phyloP scores from a whole-genome alignment of 2,888 invertebrate genomes.

The Andrena fulva region DNA sequence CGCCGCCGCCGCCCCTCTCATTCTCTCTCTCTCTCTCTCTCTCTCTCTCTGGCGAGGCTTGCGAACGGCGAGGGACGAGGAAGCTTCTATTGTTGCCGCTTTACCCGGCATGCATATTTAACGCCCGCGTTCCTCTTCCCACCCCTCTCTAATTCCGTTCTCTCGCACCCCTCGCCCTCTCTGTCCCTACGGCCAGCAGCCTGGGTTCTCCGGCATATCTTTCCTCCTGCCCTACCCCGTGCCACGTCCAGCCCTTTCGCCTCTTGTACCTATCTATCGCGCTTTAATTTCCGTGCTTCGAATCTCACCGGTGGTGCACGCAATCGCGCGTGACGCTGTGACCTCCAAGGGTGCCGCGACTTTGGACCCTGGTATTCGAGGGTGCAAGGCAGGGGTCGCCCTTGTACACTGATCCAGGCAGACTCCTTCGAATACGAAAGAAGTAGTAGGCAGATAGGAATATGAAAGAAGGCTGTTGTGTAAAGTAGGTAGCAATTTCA shows the following conservation, averaged over 20 bases:
- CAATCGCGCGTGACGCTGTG: slow-evolving; percentile 1
- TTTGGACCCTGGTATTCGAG: neutral
- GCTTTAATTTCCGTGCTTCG: slow-evolving; percentile 67
- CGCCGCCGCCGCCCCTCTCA: slow-evolving; percentile 3
- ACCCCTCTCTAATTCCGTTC: slow-evolving; percentile 56
- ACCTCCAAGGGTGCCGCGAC: slow-evolving; percentile 14
- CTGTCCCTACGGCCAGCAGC: slow-evolving; percentile 15
- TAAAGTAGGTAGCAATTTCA: too few species aligned
- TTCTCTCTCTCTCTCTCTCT: slow-evolving; percentile 1
- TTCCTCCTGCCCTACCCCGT: neutral
- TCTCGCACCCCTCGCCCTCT: slow-evolving; percentile 38
- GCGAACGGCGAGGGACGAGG: slow-evolving; percentile 49
- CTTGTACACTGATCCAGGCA: too few species aligned
- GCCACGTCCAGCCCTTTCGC: neutral
- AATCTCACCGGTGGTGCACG: slow-evolving; percentile 29
- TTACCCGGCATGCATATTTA: slow-evolving; percentile 81
- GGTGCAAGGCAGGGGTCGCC: too few species aligned
- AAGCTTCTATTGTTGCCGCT: slow-evolving; percentile 78
- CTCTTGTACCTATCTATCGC: slow-evolving; percentile 52
- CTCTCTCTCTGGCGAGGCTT: slow-evolving; percentile 42
- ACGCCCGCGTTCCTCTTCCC: slow-evolving; percentile 69
- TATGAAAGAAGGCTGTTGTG: too few species aligned
- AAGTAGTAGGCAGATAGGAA: too few species aligned
- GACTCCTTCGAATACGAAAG: too few species aligned
- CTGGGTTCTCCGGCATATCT: slow-evolving; percentile 9